Base-by-base conservation (phyloP, 2,113 vertebrate genomes). In the human (Homo sapiens) region DNA sequence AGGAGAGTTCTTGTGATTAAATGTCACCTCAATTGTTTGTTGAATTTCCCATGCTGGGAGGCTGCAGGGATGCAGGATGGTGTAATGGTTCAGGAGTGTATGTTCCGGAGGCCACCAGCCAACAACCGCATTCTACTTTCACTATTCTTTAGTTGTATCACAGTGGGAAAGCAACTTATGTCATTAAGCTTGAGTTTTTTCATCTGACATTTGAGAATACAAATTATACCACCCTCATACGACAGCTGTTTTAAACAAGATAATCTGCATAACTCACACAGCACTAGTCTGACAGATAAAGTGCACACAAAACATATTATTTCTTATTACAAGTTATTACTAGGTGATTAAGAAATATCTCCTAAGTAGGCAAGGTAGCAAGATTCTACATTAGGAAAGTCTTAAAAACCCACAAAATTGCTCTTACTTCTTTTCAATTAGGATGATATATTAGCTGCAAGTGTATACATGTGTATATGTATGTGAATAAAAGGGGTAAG, bases 181-280 rank as follows among this genome's bases (percentile, higher is more conserved):
- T 83, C 61, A 76, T 30, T 79, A 61, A 89, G 43, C 16, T 81
- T 92, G 80, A 76, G 80, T 8, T 76, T 78, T 59, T 72, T 83
- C 61, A 84, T 57, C 27, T 89, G 90, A 59, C 4, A 81, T 94
- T 91, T 82, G 38, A 75, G n/a, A 90, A 89, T 89, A 83, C 72
- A 52, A 22, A 23, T 32, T 48, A 57, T 82, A 35, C 55, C 38
- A 55, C 35, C 22, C 5, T 90, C 92, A 75, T 18, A 30, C 23
- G 30, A 57, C n/a, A 17, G 14, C 20, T 61, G 16, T 85, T 20
- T 90, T 35, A 23, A 64, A 38, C 0, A 13, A 91, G 27, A 35
- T 76, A 23, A 64, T 73, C 4, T 3, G 22, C 11, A 4, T 50
- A 55, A 72, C 4, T 59, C 18, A 0, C 2, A n/a, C 1, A 55